Evolutionary conservation across 2,888 invertebrate species (phyloP).

Genomic region (Ceratothoa steindachneri): DNA sequence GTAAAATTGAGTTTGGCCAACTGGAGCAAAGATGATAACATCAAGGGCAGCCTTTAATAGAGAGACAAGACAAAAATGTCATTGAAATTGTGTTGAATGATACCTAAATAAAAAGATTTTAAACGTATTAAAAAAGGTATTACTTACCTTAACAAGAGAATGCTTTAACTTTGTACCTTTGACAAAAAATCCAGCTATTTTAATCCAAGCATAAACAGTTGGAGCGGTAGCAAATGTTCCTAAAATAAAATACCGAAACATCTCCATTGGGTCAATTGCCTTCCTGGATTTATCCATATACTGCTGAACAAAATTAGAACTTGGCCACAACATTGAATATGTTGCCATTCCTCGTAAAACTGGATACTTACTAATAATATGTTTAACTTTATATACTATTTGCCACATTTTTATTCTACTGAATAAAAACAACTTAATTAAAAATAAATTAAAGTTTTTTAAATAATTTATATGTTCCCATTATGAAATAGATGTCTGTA

Average conservation of each 20-base stretch:
- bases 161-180: slow-evolving; percentile 38
- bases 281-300: slow-evolving; percentile 33
- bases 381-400: neutral
- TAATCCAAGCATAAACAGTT: slow-evolving; percentile 25
- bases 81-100: neutral
- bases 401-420: neutral
- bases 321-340: slow-evolving; percentile 66
- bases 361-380: slow-evolving; percentile 29
- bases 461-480: too few species aligned
- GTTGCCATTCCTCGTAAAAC: slow-evolving; percentile 62
- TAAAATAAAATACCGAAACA: slow-evolving; percentile 16
- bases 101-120: neutral
- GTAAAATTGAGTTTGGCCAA: slow-evolving; percentile 72
- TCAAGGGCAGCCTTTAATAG: slow-evolving; percentile 64
- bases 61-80: slow-evolving; percentile 15
- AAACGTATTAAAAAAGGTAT: neutral
- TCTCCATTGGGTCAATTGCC: slow-evolving; percentile 27
- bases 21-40: slow-evolving; percentile 70
- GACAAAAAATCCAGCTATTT: slow-evolving; percentile 16
- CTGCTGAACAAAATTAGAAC: slow-evolving; percentile 57
- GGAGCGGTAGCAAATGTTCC: slow-evolving; percentile 26
- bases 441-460: too few species aligned
- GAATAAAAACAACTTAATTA: too few species aligned
- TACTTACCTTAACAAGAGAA: slow-evolving; percentile 38
- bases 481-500: too few species aligned